Base-by-base conservation (phyloP, 1,140 invertebrate species). In the Ctenoplectra terminalis region DNA sequence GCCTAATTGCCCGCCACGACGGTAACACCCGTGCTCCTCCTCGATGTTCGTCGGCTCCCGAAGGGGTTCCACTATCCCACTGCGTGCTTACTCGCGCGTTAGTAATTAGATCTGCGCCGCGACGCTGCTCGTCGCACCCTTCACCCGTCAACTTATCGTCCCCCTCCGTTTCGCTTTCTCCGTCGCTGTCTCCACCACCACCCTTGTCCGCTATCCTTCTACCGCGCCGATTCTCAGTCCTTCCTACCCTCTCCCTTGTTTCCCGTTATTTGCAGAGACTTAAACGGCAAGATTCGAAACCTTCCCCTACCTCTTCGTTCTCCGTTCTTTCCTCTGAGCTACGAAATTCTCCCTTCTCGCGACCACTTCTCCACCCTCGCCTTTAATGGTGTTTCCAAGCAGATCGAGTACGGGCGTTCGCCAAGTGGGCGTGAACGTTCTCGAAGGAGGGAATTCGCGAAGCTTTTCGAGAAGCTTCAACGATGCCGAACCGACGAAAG, bases 71-170 rank as follows among this genome's bases (percentile, higher is more conserved):
- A 85, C 84, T 83, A 85, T 83, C 76, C 87, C 77, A 67, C 70
- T 88, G 88, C 66, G 82, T 88, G 80, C 87, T 91, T 87, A 90
- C 89, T 91, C 90, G 89, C 83, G 87, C 90, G 88, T 91, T 84
- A 84, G 90, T 93, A 93, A 93, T 92, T 92, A 90, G 89, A 92
- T 91, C 89, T 87, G 77, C 81, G 86, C 88, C 88, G 82, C 82
- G 87, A 83, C 86, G 83, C 86, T 89, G 73, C 82, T 89, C 83
- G 84, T 89, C 90, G 83, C 85, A 82, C 88, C 87, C 88, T 89
- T 90, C 82, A 80, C 40, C 82, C 86, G 88, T 92, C 90, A 91
- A 90, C 90, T 91, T 90, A 89, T 81, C 66, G 43, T 71, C 67
- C 76, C 81, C 81, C 84, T 20, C 80, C 71, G 54, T 50, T 46